phyloP scores from a whole-genome alignment of 2,888 invertebrate genomes.

The Athetis lepigone region DNA sequence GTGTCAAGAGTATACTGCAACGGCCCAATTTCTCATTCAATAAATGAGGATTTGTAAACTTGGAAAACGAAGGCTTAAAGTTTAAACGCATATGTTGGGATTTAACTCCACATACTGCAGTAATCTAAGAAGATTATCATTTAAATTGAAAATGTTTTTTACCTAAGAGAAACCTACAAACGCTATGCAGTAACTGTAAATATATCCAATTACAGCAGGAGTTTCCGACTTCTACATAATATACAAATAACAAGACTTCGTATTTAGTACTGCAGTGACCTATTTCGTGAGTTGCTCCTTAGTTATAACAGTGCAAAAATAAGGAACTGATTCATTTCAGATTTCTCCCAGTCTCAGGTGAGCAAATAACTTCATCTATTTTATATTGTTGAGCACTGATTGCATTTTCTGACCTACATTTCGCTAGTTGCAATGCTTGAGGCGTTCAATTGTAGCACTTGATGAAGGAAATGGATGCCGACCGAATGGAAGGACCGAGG shows the following conservation, averaged over 20 bases:
- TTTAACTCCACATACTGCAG: constrained; percentile 33
- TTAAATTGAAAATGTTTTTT: constrained; percentile 45
- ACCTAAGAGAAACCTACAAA: constrained; percentile 11
- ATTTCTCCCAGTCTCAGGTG: constrained; percentile 52
- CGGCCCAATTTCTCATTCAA: constrained; percentile 5
- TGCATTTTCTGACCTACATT: constrained; percentile 59
- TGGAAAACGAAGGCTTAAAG: constrained; percentile 25
- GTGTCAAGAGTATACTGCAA: not conserved
- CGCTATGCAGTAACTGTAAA: constrained; percentile 31
- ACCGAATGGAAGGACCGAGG: constrained; percentile 21
- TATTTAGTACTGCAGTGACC: constrained; percentile 40
- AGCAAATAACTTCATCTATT: constrained; percentile 55
- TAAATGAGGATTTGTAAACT: constrained; percentile 17
- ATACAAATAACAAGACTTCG: constrained; percentile 27
- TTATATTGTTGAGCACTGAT: constrained; percentile 59
- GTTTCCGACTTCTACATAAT: constrained; percentile 20
- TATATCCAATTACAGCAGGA: constrained; percentile 13
- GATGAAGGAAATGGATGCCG: constrained; percentile 39
- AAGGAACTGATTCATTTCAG: constrained; percentile 56
- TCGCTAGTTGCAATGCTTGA: constrained; percentile 49
- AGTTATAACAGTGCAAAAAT: constrained; percentile 35
- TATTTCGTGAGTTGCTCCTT: constrained; percentile 36
- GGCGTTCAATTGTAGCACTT: constrained; percentile 49
- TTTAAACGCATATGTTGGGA: constrained; percentile 26
- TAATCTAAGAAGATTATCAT: constrained; percentile 33